phyloP scores from a whole-genome alignment of 2,888 invertebrate genomes.

The Hypena proboscidalis region DNA sequence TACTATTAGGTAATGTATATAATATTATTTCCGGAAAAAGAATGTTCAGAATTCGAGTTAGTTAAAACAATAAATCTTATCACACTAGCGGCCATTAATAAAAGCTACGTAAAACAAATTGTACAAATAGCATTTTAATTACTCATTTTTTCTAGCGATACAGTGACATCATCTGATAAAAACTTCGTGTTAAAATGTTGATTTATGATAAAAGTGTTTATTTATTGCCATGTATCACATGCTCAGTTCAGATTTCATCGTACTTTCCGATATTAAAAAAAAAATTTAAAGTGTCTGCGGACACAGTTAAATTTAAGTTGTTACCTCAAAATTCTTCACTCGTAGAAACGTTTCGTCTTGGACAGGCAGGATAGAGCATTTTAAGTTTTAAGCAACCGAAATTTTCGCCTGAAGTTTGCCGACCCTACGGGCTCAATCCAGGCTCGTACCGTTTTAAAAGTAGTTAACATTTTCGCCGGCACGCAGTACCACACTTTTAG shows the following conservation, averaged over 20 bases:
- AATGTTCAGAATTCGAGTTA: background rate
- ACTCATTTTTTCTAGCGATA: conserved; percentile 4
- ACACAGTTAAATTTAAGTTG: background rate
- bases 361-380: conserved; percentile 31
- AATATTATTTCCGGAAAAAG: too few relatives aligned
- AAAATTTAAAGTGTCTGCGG: background rate
- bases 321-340: conserved; percentile 6
- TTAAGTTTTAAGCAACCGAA: conserved; percentile 51
- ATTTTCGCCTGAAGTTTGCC: conserved; percentile 54
- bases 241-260: too few relatives aligned
- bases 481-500: conserved; percentile 20
- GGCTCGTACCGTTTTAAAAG: conserved; percentile 43
- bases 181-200: background rate
- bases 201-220: too few relatives aligned
- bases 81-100: conserved; percentile 10
- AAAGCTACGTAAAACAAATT: conserved; percentile 4
- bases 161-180: background rate
- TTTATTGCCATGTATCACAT: too few relatives aligned
- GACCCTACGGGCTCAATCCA: conserved; percentile 38
- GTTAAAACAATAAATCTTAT: conserved; percentile 6
- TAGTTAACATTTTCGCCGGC: conserved; percentile 27
- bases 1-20: too few relatives aligned
- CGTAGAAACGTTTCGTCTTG: conserved; percentile 22
- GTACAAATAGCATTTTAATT: conserved; percentile 4
- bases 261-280: too few relatives aligned